Evolutionary conservation across 2,797 vertebrate species (phyloP), one percentile per base, ranked within the genome.

Genomic region (Molossus alvarezi): DNA sequence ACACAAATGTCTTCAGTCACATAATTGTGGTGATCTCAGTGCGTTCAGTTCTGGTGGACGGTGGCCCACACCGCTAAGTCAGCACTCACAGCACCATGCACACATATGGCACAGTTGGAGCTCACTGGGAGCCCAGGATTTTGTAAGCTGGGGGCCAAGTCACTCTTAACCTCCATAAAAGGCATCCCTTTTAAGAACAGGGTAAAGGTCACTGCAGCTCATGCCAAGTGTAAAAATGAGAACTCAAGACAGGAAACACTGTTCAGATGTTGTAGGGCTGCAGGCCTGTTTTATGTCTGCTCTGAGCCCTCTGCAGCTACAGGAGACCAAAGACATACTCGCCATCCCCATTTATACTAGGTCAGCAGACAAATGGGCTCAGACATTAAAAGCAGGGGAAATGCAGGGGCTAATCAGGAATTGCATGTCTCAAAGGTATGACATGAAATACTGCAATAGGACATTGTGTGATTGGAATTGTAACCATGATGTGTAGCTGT

Each of bases 221-320:
- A 97, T 97, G 97, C 97, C 98, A 98, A 98, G 96, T 98, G 92
- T 97, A 96, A 98, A 98, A 98, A 98, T 92, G 96, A 97, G 95
- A 98, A 95, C 89, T 97, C 80, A 97, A 97, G 97, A 97, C 97
- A 98, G 98, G 98, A 98, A 99, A 97, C 95, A 65, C 89, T 77
- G 96, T 95, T 98, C 98, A 98, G 98, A 98, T 98, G 97, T 98
- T 97, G 95, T 88, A n/a, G 87, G 94, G 73, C 91, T 97, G 88
- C 94, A 95, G 97, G 97, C 85, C 95, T 98, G 97, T 79, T 98
- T 98, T 97, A 98, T 97, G 77, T 98, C 97, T 98, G 97, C 97
- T 98, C 92, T 95, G 97, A 97, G 96, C 90, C 88, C 92, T 96
- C 97, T 91, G 73, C 97, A 97, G 97, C 97, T 97, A 87, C 88